These are phyloP conservation scores for Cecidostiba fungosa DNA, from an alignment of 2,888 invertebrate species.

Conservation along the genomic window DNA sequence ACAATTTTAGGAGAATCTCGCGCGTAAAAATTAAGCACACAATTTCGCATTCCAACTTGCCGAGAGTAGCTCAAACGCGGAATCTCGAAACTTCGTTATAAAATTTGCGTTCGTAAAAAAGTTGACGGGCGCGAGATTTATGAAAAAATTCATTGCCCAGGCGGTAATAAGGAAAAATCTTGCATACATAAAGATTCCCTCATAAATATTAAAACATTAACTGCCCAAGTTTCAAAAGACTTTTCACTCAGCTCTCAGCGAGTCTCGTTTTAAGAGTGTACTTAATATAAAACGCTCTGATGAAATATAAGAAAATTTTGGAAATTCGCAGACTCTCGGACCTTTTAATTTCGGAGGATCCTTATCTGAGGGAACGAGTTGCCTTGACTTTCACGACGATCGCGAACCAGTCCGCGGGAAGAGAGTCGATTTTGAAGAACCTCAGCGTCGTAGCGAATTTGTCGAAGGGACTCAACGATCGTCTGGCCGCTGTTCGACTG, in stretches of 20 bases:
- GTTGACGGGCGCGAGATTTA: neutral
- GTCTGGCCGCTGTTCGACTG: constrained; percentile 74
- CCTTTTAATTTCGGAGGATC: constrained; percentile 72
- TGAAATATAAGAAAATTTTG: neutral
- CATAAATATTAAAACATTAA: constrained; percentile 15
- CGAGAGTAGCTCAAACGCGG: neutral
- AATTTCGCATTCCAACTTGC: neutral
- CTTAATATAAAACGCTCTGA: neutral
- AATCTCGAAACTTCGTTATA: neutral
- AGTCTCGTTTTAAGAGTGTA: neutral
- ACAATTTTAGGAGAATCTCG: neutral
- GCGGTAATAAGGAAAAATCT: neutral
- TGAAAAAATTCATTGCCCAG: neutral
- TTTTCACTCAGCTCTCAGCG: neutral
- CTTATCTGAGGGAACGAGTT: constrained; percentile 78
- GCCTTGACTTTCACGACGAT: constrained; percentile 77
- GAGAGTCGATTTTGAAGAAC: constrained; percentile 77
- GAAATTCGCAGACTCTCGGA: constrained; percentile 73
- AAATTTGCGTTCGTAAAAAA: neutral
- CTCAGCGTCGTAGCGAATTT: constrained; percentile 75
- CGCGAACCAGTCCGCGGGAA: constrained; percentile 77
- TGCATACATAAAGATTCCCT: neutral
- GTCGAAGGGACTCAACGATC: constrained; percentile 74
- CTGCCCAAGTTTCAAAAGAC: neutral
- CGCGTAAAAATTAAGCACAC: neutral